phyloP scores from a whole-genome alignment of 37 sponge, comb jelly and placozoan genomes.

The Corticium candelabrum region DNA sequence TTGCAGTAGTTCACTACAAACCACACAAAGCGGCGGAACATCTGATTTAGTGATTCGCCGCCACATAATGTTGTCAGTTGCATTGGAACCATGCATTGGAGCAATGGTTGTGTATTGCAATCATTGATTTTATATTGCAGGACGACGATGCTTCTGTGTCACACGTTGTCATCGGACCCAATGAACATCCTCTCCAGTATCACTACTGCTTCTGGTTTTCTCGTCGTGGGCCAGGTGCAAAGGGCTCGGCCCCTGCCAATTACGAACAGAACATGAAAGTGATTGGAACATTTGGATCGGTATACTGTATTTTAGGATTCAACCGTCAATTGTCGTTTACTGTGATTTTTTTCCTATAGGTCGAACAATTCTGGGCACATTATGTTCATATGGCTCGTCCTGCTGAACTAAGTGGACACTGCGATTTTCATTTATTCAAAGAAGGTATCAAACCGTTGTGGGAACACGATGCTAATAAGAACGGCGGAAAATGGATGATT shows the following conservation, averaged over 20 bases:
- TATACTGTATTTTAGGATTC: neutral
- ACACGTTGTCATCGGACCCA: conserved; percentile 20
- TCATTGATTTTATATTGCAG: too few species aligned
- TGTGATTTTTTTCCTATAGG: conserved; percentile 27
- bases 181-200: conserved; percentile 61
- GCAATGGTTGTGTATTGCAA: too few species aligned
- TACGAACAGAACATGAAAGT: conserved; percentile 79
- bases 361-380: conserved; percentile 78
- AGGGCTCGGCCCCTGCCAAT: conserved; percentile 31
- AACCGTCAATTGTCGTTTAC: neutral
- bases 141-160: too few species aligned
- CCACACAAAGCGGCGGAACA: too few species aligned
- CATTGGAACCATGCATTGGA: too few species aligned
- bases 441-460: conserved; percentile 83
- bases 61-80: too few species aligned
- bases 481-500: conserved; percentile 93
- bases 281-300: conserved; percentile 61
- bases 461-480: conserved; percentile 87
- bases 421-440: conserved; percentile 84
- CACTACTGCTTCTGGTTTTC: conserved; percentile 73
- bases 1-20: too few species aligned
- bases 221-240: conserved; percentile 45
- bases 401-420: conserved; percentile 45
- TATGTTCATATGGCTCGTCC: conserved; percentile 70
- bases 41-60: too few species aligned